These are phyloP conservation scores for Stenchaetothrips biformis DNA, from an alignment of 2,888 invertebrate genomes.

Conservation along the genomic window DNA sequence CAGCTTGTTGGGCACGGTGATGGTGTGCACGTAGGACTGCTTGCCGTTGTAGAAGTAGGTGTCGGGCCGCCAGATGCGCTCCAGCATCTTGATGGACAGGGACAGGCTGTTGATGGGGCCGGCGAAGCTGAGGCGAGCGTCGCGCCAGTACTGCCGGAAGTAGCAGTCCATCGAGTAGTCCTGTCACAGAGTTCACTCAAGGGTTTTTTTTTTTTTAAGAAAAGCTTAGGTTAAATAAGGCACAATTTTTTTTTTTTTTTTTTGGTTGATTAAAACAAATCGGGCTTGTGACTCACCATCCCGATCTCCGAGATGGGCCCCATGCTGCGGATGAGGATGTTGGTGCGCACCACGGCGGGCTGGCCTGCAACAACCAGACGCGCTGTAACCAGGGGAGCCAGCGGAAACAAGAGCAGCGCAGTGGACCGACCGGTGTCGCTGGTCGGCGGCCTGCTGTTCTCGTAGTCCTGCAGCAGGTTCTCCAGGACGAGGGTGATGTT, in stretches of 20 bases:
- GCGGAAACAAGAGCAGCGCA: no score
- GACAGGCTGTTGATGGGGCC: constrained; percentile 83
- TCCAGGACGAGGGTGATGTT: constrained; percentile 82
- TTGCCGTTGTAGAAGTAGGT: constrained; percentile 95
- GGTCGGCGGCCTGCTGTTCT: constrained; percentile 83
- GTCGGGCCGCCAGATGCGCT: constrained; percentile 94
- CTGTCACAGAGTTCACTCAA: no score
- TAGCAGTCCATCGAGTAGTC: constrained; percentile 95
- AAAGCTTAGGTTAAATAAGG: no score
- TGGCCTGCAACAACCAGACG: no score
- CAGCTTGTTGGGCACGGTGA: constrained; percentile 91
- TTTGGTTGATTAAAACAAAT: no score
- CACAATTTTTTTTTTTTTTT: no score
- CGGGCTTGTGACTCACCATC: constrained; percentile 79
- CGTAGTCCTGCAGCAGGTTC: constrained; percentile 82
- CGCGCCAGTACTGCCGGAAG: constrained; percentile 89
- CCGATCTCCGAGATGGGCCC: constrained; percentile 86
- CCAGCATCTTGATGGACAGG: constrained; percentile 86
- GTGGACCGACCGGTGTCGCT: constrained; percentile 87
- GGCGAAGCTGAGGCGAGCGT: constrained; percentile 75
- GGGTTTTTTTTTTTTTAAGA: no score
- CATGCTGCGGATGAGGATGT: constrained; percentile 86
- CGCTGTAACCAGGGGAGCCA: no score
- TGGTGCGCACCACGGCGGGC: constrained; percentile 79
- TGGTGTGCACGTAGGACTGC: constrained; percentile 90